Evolutionary conservation across 2,888 invertebrate species (phyloP).

Genomic region (Germaria angustata): DNA sequence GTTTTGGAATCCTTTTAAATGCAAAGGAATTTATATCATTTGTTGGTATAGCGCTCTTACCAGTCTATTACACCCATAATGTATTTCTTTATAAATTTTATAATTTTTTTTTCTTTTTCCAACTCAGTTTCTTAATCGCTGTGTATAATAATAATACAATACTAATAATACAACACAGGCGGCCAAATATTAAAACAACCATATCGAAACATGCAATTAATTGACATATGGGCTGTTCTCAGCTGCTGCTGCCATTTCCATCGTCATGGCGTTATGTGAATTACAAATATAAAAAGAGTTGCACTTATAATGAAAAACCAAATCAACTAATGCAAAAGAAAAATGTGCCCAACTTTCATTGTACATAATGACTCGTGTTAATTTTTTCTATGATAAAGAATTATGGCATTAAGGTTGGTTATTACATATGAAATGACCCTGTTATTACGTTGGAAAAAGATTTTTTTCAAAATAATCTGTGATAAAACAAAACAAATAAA

Average conservation of each 20-base stretch:
- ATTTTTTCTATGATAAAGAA: constrained; percentile 1
- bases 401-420: neutral
- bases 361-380: neutral
- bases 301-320: neutral
- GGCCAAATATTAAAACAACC: constrained; percentile 4
- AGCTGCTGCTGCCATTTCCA: constrained; percentile 38
- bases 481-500: neutral
- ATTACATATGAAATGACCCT: constrained; percentile 1
- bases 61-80: neutral
- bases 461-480: neutral
- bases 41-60: neutral
- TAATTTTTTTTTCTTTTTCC: neutral
- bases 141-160: constrained; percentile 43
- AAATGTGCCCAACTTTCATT: constrained; percentile 42
- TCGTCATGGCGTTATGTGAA: constrained; percentile 9
- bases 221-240: constrained; percentile 55
- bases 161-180: constrained; percentile 44
- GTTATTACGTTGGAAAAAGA: neutral
- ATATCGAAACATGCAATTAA: constrained; percentile 55
- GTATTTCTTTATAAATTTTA: neutral
- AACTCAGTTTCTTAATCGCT: neutral
- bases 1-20: no score
- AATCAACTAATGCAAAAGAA: neutral
- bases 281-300: neutral
- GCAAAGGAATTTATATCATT: no score